Conservation (phyloP, 2,888 invertebrate species). For the Sinentomon sp. region DNA sequence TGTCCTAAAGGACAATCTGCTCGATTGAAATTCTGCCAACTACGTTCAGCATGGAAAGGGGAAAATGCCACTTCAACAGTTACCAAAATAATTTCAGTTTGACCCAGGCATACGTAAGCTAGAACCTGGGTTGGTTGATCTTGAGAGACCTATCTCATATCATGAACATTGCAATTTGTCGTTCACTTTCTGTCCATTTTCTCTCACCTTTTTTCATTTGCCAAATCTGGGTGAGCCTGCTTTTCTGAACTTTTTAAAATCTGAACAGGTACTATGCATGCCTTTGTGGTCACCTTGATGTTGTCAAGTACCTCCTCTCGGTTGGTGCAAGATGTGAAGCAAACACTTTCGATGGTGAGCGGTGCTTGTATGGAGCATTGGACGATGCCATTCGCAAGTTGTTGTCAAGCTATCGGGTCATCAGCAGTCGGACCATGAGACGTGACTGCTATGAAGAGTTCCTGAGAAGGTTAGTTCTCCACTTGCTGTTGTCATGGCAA, state of each 20-base stretch:
- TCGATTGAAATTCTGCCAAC: too few relatives aligned
- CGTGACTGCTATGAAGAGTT: conserved; percentile 25
- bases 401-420: conserved; percentile 22
- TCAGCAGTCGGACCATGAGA: conserved; percentile 22
- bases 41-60: too few relatives aligned
- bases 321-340: conserved; percentile 25
- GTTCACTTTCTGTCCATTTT: too few relatives aligned
- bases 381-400: conserved; percentile 23
- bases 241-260: conserved; percentile 4
- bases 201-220: background rate
- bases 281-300: conserved; percentile 24
- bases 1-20: too few relatives aligned
- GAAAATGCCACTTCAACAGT: too few relatives aligned
- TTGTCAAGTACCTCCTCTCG: conserved; percentile 24
- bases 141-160: background rate
- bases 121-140: too few relatives aligned
- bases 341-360: conserved; percentile 27
- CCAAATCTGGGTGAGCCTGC: background rate
- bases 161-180: conserved; percentile 1
- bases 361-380: conserved; percentile 26
- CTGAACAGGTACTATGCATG: conserved; percentile 25
- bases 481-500: background rate
- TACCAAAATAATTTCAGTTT: too few relatives aligned
- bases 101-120: too few relatives aligned
- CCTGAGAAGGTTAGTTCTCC: conserved; percentile 21